A percentile compares a stretch with the other conserved stretches of the same genome.
phyloP scores from a whole-genome alignment of 2,797 vertebrate genomes.

The Sciaenops ocellatus region DNA sequence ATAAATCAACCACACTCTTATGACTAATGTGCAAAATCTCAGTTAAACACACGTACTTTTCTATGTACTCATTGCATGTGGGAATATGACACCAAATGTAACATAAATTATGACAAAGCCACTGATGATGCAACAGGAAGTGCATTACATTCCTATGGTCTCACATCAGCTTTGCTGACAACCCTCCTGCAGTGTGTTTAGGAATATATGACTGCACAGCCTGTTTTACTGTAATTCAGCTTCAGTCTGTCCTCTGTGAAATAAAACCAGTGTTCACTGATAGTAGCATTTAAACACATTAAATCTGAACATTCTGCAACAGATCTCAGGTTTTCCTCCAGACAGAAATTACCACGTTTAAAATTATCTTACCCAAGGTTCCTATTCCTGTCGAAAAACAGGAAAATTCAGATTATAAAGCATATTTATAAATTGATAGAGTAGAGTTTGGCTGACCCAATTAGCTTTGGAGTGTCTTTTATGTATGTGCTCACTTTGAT shows the following conservation, averaged over 20 bases:
- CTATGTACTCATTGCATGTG: background rate
- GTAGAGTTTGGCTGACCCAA: background rate
- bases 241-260: slow-evolving; percentile 13
- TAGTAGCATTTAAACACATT: background rate
- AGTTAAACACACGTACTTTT: too few species aligned
- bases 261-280: background rate
- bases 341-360: background rate
- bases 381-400: background rate
- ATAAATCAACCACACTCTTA: background rate
- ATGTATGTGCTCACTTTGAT: background rate
- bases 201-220: background rate
- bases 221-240: slow-evolving; percentile 2
- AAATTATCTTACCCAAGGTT: background rate
- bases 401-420: background rate
- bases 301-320: background rate
- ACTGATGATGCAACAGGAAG: slow-evolving; percentile 40
- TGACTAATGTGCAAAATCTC: background rate
- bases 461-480: background rate
- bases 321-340: background rate
- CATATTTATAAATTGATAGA: background rate
- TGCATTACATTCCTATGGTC: slow-evolving; percentile 49
- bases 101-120: background rate
- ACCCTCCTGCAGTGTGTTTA: slow-evolving; percentile 30
- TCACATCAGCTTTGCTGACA: slow-evolving; percentile 32
- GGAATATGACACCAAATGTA: background rate